Evolutionary conservation across 1,140 invertebrate genomes (phyloP), one percentile per base, ranked within the genome.

Genomic region (Heliconius eleuchia): DNA sequence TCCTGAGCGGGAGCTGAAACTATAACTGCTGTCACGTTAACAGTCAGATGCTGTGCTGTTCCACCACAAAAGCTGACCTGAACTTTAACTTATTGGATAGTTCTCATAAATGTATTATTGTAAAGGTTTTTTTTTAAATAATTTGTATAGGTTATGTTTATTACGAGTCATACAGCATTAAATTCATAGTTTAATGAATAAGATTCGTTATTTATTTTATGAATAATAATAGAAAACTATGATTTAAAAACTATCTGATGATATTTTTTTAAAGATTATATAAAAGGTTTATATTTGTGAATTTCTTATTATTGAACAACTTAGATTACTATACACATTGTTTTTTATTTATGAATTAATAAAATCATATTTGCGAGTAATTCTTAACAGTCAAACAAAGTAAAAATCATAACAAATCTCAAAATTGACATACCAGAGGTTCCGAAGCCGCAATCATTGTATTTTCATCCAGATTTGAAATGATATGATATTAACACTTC

Each of bases 391-490:
- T 55, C 73, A 46, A 46, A 74, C 7, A 27, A 71, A 27, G 37
- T 73, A 57, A 70, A 74, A 60, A 42, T 57, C 13, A 50, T 39
- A 77, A 66, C 18, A 42, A 74, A 78, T 82, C 81, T 50, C 71
- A 81, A 80, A 75, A 87, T 73, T 83, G 60, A 30, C 27, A 89
- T 95, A 97, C 97, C 97, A 98, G 96, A 92, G 97, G 97, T 95
- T 97, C 96, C 92, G 96, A 96, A 91, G 97, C 97, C 94, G 97
- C 96, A 92, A 97, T 97, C 97, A 97, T 97, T 91, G 95, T 95
- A 95, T 95, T 96, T 90, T 96, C 96, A 97, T 97, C 97, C 97
- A 97, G 96, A 97, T 97, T 97, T 96, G 92, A 88, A 92, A 80
- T 52, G 30, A 80, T 80, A 77, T 77, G 8, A 74, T 74, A 66